Conservation (phyloP, 2,797 vertebrate genomes). For the Mus minutoides region DNA sequence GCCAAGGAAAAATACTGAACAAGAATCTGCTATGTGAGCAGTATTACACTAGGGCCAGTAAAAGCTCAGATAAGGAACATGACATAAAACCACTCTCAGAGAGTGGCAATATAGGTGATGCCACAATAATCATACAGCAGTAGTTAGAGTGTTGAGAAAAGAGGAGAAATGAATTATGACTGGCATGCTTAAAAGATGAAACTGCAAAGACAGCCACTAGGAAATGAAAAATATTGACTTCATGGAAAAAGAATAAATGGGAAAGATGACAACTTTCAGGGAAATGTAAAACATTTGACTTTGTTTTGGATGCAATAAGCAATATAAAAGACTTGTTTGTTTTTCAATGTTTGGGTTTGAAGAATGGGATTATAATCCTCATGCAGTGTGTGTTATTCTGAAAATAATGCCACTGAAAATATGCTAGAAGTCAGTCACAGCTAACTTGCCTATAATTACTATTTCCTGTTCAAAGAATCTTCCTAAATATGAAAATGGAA, state of each 20-base stretch:
- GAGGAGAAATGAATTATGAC: neutral
- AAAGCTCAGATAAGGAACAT: neutral
- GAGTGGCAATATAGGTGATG: neutral
- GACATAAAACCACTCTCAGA: neutral
- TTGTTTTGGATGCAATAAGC: conserved; percentile 47
- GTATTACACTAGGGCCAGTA: neutral
- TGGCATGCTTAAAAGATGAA: neutral
- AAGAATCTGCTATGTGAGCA: neutral
- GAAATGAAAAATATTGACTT: neutral
- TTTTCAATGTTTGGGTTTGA: conserved; percentile 63
- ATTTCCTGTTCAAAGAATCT: conserved; percentile 63
- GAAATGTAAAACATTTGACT: conserved; percentile 35
- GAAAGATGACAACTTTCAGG: neutral
- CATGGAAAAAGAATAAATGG: neutral
- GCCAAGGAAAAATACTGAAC: neutral
- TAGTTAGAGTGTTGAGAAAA: conserved; percentile 7
- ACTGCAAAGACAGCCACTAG: neutral
- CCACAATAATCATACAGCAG: neutral
- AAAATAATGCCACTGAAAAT: conserved; percentile 68
- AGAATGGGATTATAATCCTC: conserved; percentile 52
- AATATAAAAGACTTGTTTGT: conserved; percentile 29
- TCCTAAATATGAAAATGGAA: conserved; percentile 68
- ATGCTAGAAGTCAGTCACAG: conserved; percentile 45
- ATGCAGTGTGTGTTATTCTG: conserved; percentile 33
- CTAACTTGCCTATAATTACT: conserved; percentile 62